A percentile compares a stretch with the other conserved stretches of the same genome.
Evolutionary conservation across 2,113 vertebrate genomes (phyloP).

Genomic region (Corythornis madagascariensis): DNA sequence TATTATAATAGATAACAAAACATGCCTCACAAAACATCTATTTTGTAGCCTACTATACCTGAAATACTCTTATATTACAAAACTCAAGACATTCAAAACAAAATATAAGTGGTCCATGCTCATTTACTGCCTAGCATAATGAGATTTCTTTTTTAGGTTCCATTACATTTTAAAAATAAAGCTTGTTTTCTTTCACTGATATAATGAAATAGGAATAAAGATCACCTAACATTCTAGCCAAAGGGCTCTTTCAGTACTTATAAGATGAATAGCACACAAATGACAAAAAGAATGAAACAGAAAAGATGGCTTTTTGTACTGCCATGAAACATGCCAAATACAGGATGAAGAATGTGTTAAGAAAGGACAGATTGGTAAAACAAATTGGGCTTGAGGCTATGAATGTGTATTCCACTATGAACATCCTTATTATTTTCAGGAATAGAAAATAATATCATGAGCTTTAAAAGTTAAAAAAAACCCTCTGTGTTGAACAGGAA

Average conservation of each 20-base stretch:
- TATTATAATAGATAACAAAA: conserved; percentile 19
- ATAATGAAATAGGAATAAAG: conserved; percentile 23
- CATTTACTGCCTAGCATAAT: background rate
- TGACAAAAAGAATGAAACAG: background rate
- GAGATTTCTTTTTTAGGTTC: background rate
- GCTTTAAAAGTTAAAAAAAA: background rate
- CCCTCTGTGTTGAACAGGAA: background rate
- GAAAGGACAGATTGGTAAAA: background rate
- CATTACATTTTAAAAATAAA: conserved; percentile 12
- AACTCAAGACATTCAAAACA: background rate
- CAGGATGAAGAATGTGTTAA: background rate
- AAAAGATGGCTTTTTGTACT: background rate
- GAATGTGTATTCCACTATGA: background rate
- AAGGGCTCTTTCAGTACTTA: background rate
- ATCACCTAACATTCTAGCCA: background rate
- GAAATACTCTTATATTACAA: conserved; percentile 33
- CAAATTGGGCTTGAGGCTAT: background rate
- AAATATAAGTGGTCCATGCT: background rate
- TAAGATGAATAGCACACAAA: background rate
- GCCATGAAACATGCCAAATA: background rate
- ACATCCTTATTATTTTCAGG: background rate
- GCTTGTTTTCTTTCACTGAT: conserved; percentile 38
- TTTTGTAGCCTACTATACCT: conserved; percentile 1
- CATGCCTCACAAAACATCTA: background rate
- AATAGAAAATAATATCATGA: background rate